Base-by-base conservation (phyloP, 2,797 vertebrate species). In the Glossophaga mutica region DNA sequence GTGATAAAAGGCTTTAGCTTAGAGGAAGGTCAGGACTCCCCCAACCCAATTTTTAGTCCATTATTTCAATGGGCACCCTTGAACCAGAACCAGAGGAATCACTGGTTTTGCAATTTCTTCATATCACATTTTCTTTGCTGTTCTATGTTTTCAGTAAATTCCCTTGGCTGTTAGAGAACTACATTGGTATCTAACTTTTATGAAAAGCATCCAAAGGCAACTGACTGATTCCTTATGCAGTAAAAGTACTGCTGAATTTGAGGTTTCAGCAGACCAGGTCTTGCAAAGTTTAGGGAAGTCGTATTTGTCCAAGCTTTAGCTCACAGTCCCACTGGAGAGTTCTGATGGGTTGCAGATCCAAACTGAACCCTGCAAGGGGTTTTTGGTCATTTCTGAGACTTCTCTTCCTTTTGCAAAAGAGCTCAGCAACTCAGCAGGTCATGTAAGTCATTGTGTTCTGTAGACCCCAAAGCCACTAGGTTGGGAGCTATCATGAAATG, bases 81-180 rank as follows among this genome's bases (percentile, higher is more conserved):
- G 50, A 83, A 93, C 50, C 16, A 83, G 70, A 85, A 93, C 62
- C 29, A 83, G 70, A 76, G 12, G 95, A 87, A 92, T 59, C 46
- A 55, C 42, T 21, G 24, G 3, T 76, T 94, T 73, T 84, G 11
- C 74, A 73, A 74, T 94, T 91, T 89, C 83, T 65, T 95, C 6
- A 19, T 34, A 59, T 65, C 39, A 79, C 10, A 26, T 73, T 93
- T 89, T 70, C 62, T 83, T 79, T 90, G n/a, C 84, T 86, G 22
- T 65, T 79, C 44, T n/a, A 26, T 24, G 12, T n/a, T 59, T 67
- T 95, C 34, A 74, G 55, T 79, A 77, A 85, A 76, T 77, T 91
- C 16, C 14, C 57, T 84, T 92, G 50, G 44, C 57, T 65, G 1
- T 76, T 73, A 71, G 21, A 87, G 5, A 96, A 50, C 65, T 91